Conservation (phyloP, 2,888 invertebrate genomes). For the Cistogaster globosa region DNA sequence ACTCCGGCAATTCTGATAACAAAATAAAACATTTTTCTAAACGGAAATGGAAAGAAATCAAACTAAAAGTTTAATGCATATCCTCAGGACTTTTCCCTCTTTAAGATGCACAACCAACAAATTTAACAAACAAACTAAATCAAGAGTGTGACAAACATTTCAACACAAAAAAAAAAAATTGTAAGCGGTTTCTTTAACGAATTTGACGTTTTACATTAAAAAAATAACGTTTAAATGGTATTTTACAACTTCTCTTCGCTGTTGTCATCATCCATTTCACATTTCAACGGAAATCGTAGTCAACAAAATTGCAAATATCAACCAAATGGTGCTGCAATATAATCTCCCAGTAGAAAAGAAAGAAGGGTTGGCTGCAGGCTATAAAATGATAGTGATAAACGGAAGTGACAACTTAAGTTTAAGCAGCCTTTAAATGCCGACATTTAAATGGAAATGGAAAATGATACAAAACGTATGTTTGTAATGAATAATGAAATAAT, state of each 20-base stretch:
- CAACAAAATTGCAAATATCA: constrained; percentile 9
- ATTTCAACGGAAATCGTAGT: constrained; percentile 33
- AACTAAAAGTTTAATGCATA: constrained; percentile 35
- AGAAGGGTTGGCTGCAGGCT: constrained; percentile 4
- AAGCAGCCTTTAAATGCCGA: constrained; percentile 46
- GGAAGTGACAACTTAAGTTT: constrained; percentile 64
- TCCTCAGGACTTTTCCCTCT: constrained; percentile 18
- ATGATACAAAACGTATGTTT: too few species aligned
- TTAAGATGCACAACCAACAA: not conserved
- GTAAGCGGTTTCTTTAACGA: constrained; percentile 25
- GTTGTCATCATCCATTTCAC: constrained; percentile 6
- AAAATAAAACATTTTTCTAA: not conserved
- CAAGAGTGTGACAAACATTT: constrained; percentile 14
- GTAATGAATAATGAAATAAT: too few species aligned
- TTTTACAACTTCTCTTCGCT: not conserved
- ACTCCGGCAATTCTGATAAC: not conserved
- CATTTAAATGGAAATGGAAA: constrained; percentile 9
- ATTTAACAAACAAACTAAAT: not conserved
- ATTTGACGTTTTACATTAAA: constrained; percentile 41
- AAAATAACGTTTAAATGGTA: constrained; percentile 22
- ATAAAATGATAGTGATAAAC: constrained; percentile 40
- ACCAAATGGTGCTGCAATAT: not conserved
- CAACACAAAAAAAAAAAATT: constrained; percentile 17
- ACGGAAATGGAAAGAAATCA: constrained; percentile 27
- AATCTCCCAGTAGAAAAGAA: not conserved